A percentile compares a stretch with the other conserved stretches of the same genome.
Evolutionary conservation across 2,888 invertebrate genomes (phyloP).

Genomic region (Drosophila greeni): DNA sequence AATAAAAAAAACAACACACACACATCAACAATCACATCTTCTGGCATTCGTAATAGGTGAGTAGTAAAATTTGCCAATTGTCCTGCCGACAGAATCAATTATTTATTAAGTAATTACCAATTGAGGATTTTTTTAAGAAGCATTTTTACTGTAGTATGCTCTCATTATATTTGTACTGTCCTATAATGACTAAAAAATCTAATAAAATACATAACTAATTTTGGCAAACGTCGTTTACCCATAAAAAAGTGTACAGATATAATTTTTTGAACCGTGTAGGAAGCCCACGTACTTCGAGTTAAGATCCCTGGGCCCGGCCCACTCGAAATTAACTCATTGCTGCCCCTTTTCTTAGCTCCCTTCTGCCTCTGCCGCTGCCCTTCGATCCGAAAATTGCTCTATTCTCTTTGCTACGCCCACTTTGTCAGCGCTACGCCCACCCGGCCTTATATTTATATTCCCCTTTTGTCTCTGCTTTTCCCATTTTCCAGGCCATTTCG

Average conservation of each 20-base stretch:
- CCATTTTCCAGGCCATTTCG: constrained; percentile 36
- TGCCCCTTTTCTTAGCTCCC: constrained; percentile 13
- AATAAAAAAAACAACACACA: constrained; percentile 12
- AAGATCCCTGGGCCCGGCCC: constrained; percentile 27
- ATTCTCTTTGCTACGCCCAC: constrained; percentile 63
- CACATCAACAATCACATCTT: not conserved
- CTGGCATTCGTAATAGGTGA: constrained; percentile 22
- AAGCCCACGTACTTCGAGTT: constrained; percentile 29
- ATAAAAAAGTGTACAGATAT: not conserved
- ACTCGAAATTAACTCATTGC: constrained; percentile 62
- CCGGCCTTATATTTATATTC: constrained; percentile 34
- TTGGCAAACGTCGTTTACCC: not conserved
- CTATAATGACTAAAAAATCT: not conserved
- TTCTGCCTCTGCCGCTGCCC: constrained; percentile 1
- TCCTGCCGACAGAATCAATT: no score
- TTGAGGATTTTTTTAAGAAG: no score
- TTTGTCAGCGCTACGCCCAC: constrained; percentile 63
- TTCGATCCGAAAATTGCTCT: constrained; percentile 56
- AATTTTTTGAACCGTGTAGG: constrained; percentile 6
- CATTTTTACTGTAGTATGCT: no score
- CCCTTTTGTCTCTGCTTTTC: constrained; percentile 43
- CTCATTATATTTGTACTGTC: no score
- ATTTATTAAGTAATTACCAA: no score
- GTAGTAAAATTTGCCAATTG: constrained; percentile 21
- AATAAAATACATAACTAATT: not conserved